Percentiles rank a stretch among this genome's conserved stretches.
These are phyloP conservation scores for Camponotus vicinus DNA, from an alignment of 1,140 invertebrate genomes.

Conservation along the genomic window DNA sequence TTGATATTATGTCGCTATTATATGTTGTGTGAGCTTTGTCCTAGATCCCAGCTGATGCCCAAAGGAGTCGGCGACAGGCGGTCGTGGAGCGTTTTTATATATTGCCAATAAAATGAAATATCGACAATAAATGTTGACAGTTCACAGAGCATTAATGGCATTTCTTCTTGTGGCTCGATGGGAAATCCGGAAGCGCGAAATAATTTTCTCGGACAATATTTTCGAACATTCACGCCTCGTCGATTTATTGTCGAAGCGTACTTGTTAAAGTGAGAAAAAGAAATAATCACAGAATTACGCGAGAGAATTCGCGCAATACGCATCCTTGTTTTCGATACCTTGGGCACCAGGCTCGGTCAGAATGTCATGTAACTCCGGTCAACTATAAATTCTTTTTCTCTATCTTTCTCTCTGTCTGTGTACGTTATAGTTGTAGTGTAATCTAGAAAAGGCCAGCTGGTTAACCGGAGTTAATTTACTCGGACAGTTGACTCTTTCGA, in stretches of 20 bases:
- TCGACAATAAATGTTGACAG: constrained; percentile 44
- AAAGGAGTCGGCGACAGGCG: neutral
- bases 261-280: neutral
- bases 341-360: constrained; percentile 33
- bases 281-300: neutral
- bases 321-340: neutral
- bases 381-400: neutral
- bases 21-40: neutral
- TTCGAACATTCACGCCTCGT: neutral
- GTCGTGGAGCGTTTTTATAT: neutral
- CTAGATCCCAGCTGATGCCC: neutral
- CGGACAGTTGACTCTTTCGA: neutral
- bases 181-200: constrained; percentile 11
- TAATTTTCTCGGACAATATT: neutral
- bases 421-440: neutral
- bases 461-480: constrained; percentile 25
- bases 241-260: neutral
- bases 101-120: neutral
- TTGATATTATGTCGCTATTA: neutral
- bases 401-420: neutral
- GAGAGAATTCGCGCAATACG: neutral
- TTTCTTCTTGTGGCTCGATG: neutral
- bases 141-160: neutral
- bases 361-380: constrained; percentile 13
- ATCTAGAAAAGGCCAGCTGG: neutral